A percentile compares a stretch with the other conserved stretches of the same genome.
Evolutionary conservation across 2,888 invertebrate species (phyloP).

Genomic region (Synergus itoensis): DNA sequence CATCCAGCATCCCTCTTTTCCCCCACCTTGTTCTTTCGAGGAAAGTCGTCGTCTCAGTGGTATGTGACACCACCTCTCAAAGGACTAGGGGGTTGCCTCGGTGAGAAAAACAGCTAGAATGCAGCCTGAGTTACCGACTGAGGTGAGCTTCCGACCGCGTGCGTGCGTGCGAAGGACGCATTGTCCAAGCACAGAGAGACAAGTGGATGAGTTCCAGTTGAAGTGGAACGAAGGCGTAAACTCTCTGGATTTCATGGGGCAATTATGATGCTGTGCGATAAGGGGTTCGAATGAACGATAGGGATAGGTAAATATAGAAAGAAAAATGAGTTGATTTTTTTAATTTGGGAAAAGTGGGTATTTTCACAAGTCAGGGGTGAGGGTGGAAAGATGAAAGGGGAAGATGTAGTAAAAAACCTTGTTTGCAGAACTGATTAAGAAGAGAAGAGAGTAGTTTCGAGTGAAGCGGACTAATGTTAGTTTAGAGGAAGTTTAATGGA

Average conservation of each 20-base stretch:
- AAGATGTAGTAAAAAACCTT: no score
- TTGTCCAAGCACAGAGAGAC: slow-evolving; percentile 12
- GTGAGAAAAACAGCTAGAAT: not conserved
- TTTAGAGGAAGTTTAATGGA: no score
- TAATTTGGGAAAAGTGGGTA: no score
- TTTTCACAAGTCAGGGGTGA: no score
- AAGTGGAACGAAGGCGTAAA: slow-evolving; percentile 9
- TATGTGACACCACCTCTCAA: slow-evolving; percentile 47
- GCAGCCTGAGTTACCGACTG: slow-evolving; percentile 15
- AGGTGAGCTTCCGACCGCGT: slow-evolving; percentile 29
- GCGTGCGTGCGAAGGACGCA: slow-evolving; percentile 20
- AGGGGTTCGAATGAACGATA: not conserved
- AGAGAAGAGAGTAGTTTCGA: no score
- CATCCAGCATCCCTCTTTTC: slow-evolving; percentile 43
- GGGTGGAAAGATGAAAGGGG: no score
- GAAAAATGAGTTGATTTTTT: not conserved
- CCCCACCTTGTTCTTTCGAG: slow-evolving; percentile 12
- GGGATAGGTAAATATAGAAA: not conserved
- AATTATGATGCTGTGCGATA: not conserved
- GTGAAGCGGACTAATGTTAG: no score
- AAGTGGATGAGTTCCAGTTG: slow-evolving; percentile 23
- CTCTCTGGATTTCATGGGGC: not conserved
- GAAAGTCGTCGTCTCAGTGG: slow-evolving; percentile 41
- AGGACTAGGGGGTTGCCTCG: not conserved
- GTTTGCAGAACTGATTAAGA: no score